Conservation (phyloP, 2,888 invertebrate genomes). For the Notodonta dromedarius region DNA sequence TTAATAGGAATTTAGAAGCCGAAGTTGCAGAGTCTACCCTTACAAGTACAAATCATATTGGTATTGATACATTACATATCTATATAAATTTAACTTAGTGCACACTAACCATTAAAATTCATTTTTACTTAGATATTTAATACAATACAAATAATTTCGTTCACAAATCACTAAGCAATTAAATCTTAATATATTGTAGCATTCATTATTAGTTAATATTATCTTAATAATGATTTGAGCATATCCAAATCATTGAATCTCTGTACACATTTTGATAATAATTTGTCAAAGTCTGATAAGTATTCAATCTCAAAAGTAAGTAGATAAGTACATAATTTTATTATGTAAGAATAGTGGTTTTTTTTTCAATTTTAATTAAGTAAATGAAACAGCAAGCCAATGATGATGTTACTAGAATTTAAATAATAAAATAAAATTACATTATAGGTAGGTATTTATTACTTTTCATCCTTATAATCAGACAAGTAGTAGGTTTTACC, state of each 20-base stretch:
- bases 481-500: constrained; percentile 34
- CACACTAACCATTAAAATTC: constrained; percentile 82
- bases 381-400: too few species aligned
- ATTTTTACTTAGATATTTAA: constrained; percentile 75
- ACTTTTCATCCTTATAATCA: constrained; percentile 34
- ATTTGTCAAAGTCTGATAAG: constrained; percentile 12
- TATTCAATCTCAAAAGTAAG: background rate
- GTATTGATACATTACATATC: constrained; percentile 46
- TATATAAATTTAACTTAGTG: constrained; percentile 62
- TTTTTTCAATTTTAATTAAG: background rate
- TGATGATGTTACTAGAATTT: too few species aligned
- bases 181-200: constrained; percentile 49
- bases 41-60: constrained; percentile 55
- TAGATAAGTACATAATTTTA: background rate
- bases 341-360: background rate
- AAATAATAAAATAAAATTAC: background rate
- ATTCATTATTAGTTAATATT: constrained; percentile 39
- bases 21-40: constrained; percentile 52
- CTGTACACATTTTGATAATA: constrained; percentile 47
- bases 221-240: constrained; percentile 62
- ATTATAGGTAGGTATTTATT: background rate
- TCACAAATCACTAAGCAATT: constrained; percentile 55
- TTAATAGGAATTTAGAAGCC: constrained; percentile 53
- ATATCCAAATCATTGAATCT: constrained; percentile 52
- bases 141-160: constrained; percentile 83